A percentile compares a stretch with the other conserved stretches of the same genome.
These are phyloP conservation scores for Polyommatus iphigenia DNA, from an alignment of 2,888 invertebrate genomes.

Conservation along the genomic window DNA sequence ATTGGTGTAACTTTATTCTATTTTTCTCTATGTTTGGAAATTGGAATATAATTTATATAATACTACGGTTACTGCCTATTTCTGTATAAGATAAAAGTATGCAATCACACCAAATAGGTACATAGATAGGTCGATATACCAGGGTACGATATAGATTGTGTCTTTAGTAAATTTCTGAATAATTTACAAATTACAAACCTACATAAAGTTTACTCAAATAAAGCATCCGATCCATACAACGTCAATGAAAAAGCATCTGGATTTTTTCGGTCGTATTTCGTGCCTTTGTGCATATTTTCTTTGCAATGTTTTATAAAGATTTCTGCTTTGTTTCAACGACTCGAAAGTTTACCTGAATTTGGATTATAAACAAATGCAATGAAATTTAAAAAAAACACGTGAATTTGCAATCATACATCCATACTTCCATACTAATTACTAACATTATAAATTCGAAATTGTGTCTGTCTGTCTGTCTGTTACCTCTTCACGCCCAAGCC, in stretches of 20 bases:
- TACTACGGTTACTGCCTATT: no score
- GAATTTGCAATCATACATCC: not conserved
- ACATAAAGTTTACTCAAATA: not conserved
- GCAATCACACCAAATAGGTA: no score
- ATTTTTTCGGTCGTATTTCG: not conserved
- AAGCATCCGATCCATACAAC: not conserved
- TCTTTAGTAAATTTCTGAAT: not conserved
- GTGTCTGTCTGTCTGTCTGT: no score
- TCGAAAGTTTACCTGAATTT: not conserved
- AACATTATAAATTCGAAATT: no score
- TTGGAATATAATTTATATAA: no score
- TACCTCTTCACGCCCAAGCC: no score
- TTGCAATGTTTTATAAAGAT: conserved; percentile 9
- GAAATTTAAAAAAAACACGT: not conserved
- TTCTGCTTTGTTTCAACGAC: not conserved
- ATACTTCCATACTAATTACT: no score
- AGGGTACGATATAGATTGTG: not conserved
- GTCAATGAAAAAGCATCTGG: conserved; percentile 5
- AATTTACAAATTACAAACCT: not conserved
- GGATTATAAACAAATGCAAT: not conserved
- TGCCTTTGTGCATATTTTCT: not conserved
- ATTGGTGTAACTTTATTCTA: no score
- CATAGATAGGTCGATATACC: no score
- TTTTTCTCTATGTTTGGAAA: no score
- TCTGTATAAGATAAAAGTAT: no score